Base-by-base conservation (phyloP, 2,888 invertebrate species). In the Macaria notata region DNA sequence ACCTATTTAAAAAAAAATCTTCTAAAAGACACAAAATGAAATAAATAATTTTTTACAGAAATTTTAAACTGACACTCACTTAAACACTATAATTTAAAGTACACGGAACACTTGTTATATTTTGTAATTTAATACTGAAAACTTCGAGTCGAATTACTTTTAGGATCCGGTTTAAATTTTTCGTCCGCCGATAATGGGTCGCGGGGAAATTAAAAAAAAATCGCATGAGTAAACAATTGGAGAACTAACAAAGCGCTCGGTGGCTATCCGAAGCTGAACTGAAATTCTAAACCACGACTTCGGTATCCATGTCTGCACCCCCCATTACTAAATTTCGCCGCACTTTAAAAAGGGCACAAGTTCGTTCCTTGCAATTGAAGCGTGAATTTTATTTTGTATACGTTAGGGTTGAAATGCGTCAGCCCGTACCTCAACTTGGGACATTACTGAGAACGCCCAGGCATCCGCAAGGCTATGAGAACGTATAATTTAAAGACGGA, bases 401-500 rank as follows among this genome's bases (percentile, higher is more conserved):
- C 0, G 0, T 61, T 72, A 54, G 65, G 75, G 54, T 54, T 3
- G 70, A 66, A 77, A 68, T 79, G 54, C 59, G 55, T 9, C 57
- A 65, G 49, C 54, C 1, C 31, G 49, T 62, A 56, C 33, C 30
- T 46, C 38, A 30, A 55, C 56, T 66, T 82, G 56, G 7, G 76
- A 54, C 79, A 46, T 77, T 88, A 66, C 66, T 53, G 9, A 43
- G 61, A 73, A 64, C 66, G 62, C 64, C 66, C 65, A 68, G 54
- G 51, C 62, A 65, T 75, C 79, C 84, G 84, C 89, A 88, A 91
- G 90, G 90, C 91, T 90, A 90, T 91, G 91, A 91, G 91, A 91
- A 91, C 91, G 86, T 91, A 84, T 90, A 90, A 91, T 91, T 91
- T 89, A 85, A 90, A 88, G 91, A 88, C 89, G 91, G 83, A 84